These are phyloP conservation scores for Novumbra hubbsi DNA, from an alignment of 2,797 vertebrate genomes.

Conservation along the genomic window DNA sequence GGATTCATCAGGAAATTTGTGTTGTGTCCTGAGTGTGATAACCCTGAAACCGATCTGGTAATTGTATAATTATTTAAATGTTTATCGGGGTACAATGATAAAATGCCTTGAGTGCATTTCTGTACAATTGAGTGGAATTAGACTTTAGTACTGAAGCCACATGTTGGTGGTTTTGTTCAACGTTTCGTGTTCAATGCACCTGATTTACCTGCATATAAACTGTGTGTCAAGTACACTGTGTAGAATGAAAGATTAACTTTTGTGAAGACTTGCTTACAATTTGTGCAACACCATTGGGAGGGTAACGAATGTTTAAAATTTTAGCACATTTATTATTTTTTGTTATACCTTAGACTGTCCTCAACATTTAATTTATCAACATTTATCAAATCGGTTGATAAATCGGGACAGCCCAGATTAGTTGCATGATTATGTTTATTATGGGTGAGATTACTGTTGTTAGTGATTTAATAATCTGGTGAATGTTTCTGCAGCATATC, in stretches of 20 bases:
- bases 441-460: neutral
- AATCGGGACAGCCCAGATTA: too few species aligned
- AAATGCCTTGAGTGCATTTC: neutral
- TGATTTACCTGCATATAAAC: too few species aligned
- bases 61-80: conserved; percentile 33
- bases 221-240: too few species aligned
- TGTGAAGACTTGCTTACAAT: too few species aligned
- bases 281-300: too few species aligned
- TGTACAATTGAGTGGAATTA: neutral
- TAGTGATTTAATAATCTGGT: neutral
- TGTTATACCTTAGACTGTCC: too few species aligned
- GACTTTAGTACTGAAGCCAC: neutral
- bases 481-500: conserved; percentile 81
- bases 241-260: too few species aligned
- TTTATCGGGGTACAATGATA: neutral
- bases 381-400: too few species aligned
- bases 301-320: too few species aligned
- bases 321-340: too few species aligned
- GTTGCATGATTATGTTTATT: neutral
- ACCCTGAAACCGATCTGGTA: conserved; percentile 99
- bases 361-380: too few species aligned
- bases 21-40: conserved; percentile 99
- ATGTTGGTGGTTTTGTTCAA: neutral
- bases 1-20: conserved; percentile 99
- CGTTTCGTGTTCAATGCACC: neutral